Percentiles rank a stretch among this genome's conserved stretches.
These are phyloP conservation scores for Caenorhabditis plicata DNA, from an alignment of 2,888 invertebrate species.

Conservation along the genomic window DNA sequence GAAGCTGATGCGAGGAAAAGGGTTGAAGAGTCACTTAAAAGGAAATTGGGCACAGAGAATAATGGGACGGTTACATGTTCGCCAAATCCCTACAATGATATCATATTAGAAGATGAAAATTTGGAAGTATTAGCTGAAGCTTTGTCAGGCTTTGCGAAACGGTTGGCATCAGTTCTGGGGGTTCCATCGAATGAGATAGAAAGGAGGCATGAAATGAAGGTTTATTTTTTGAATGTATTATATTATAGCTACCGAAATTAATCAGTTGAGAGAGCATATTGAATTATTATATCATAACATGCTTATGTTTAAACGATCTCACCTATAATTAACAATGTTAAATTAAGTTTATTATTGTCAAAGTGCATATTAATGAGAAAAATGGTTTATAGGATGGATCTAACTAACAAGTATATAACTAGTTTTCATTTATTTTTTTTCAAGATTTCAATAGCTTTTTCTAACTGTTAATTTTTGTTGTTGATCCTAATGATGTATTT, in stretches of 20 bases:
- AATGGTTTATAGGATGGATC: background rate
- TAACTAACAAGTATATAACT: background rate
- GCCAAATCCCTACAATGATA: constrained; percentile 20
- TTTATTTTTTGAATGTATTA: no score
- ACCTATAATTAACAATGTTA: no score
- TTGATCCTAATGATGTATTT: constrained; percentile 1
- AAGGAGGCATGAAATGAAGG: no score
- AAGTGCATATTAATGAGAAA: no score
- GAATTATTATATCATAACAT: no score
- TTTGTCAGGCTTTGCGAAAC: constrained; percentile 7
- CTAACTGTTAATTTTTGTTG: no score
- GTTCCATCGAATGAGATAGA: no score
- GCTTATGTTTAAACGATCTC: background rate
- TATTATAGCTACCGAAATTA: no score
- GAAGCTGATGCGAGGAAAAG: constrained; percentile 34
- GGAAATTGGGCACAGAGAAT: constrained; percentile 13
- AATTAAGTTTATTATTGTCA: no score
- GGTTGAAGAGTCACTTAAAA: constrained; percentile 26
- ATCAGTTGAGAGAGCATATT: no score
- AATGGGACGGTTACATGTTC: background rate
- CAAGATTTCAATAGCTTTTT: background rate
- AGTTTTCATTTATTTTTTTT: background rate
- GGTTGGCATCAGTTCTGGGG: constrained; percentile 18
- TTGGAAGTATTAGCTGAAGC: constrained; percentile 19
- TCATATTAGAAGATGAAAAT: constrained; percentile 13